These are phyloP conservation scores for Heterohyrax brucei DNA, from an alignment of 2,797 vertebrate genomes.

Conservation along the genomic window DNA sequence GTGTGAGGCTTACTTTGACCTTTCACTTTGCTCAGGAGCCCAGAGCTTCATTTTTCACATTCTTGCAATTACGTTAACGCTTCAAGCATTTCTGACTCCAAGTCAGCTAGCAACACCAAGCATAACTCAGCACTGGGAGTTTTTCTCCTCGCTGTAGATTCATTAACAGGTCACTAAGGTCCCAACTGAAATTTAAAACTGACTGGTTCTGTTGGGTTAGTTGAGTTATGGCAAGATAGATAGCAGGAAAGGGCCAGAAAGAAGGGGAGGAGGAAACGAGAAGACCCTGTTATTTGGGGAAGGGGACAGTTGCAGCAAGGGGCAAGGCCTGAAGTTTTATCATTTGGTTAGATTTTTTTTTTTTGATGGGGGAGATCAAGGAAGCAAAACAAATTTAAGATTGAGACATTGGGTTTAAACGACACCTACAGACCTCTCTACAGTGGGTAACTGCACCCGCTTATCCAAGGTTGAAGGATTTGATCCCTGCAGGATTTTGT, in stretches of 20 bases:
- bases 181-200: constrained; percentile 94
- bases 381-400: constrained; percentile 61
- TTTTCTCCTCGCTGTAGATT: constrained; percentile 93
- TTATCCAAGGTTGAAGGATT: constrained; percentile 86
- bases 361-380: not conserved
- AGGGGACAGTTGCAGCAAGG: constrained; percentile 86
- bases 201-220: constrained; percentile 93
- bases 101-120: constrained; percentile 96
- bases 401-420: constrained; percentile 70
- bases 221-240: constrained; percentile 91
- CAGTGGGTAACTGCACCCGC: constrained; percentile 80
- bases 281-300: constrained; percentile 88
- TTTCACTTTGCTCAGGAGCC: constrained; percentile 97
- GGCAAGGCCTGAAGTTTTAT: constrained; percentile 87
- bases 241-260: constrained; percentile 88
- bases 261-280: constrained; percentile 81
- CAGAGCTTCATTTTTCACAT: constrained; percentile 99
- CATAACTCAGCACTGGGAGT: constrained; percentile 94
- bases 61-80: constrained; percentile 99
- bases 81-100: constrained; percentile 98
- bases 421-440: constrained; percentile 75
- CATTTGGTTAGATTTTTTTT: constrained; percentile 81
- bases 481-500: constrained; percentile 85
- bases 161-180: constrained; percentile 93
- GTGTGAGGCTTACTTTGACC: constrained; percentile 97